These are phyloP conservation scores for Protonibea diacanthus DNA, from an alignment of 2,797 vertebrate genomes.

Conservation along the genomic window DNA sequence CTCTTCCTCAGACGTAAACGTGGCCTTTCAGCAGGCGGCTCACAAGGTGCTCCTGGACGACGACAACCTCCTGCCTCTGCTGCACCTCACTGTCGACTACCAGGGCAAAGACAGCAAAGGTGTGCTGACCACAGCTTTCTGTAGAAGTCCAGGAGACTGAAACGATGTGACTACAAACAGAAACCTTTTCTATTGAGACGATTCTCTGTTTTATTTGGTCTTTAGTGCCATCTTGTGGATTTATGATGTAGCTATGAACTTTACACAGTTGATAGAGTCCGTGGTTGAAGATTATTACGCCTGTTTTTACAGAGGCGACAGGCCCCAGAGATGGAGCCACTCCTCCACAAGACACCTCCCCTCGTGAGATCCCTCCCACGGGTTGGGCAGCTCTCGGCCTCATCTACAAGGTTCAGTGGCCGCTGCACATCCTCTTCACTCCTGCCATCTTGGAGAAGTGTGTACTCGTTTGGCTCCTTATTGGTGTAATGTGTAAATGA, in stretches of 20 bases:
- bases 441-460: slow-evolving; percentile 97
- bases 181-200: neutral
- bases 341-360: slow-evolving; percentile 93
- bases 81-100: slow-evolving; percentile 95
- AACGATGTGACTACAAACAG: neutral
- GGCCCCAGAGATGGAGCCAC: slow-evolving; percentile 90
- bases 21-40: slow-evolving; percentile 97
- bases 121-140: slow-evolving; percentile 56
- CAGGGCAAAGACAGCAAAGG: slow-evolving; percentile 97
- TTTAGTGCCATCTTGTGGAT: slow-evolving; percentile 23
- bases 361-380: slow-evolving; percentile 92
- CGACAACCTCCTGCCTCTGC: slow-evolving; percentile 95
- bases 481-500: too few species aligned
- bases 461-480: slow-evolving; percentile 47
- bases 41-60: slow-evolving; percentile 97
- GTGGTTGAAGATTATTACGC: too few species aligned
- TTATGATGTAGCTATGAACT: neutral
- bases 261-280: too few species aligned
- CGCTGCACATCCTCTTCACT: slow-evolving; percentile 98
- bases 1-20: slow-evolving; percentile 91
- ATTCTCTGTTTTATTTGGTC: neutral
- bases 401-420: slow-evolving; percentile 98
- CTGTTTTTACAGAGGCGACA: slow-evolving; percentile 82
- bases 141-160: too few species aligned
- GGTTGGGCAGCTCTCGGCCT: slow-evolving; percentile 98